Base-by-base conservation (phyloP, 2,113 vertebrate genomes). In the Panthera tigris region DNA sequence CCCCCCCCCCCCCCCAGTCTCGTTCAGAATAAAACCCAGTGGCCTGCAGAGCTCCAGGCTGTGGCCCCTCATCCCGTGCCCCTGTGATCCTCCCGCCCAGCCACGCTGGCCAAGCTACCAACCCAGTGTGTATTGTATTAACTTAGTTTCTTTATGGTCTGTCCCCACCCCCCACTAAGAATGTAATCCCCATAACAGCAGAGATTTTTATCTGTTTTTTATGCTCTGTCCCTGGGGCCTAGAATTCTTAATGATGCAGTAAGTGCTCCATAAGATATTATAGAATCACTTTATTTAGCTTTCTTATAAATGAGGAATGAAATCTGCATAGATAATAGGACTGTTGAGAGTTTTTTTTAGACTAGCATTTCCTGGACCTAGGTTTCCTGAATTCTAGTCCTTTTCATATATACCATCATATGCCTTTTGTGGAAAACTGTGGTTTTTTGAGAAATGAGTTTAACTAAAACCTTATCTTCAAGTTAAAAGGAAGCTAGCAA, bases 301-400 rank as follows among this genome's bases (percentile, higher is more conserved):
- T 81, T 87, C 45, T 50, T n/a, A 27, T 63, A 71, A 50, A 79
- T 63, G 45, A 88, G 55, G 21, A 73, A 93, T 13, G n/a, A 71
- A 76, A 11, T 18, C 66, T 48, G 1, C 12, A 21, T 3, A 71
- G 65, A 5, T 93, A 78, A 48, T 33, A 33, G 5, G 18, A 78
- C 50, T 89, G 80, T 15, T 31, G 69, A 45, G 29, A 92, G 4
- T n/a, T 16, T 73, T 13, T 73, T 84, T 39, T 63, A 52, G 16
- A 65, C 5, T 91, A 12, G 19, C 29, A 65, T 92, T 92, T 97
- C 21, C 25, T 79, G 21, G 23, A 61, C 27, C 39, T 66, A 31
- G 16, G 16, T 90, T 91, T 97, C n/a, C 84, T 92, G 45, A 68
- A 57, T 84, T 93, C 27, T 90, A 12, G 14, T 82, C 11, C 25